These are phyloP conservation scores for Nezara viridula DNA, from an alignment of 2,888 invertebrate species.

Conservation along the genomic window DNA sequence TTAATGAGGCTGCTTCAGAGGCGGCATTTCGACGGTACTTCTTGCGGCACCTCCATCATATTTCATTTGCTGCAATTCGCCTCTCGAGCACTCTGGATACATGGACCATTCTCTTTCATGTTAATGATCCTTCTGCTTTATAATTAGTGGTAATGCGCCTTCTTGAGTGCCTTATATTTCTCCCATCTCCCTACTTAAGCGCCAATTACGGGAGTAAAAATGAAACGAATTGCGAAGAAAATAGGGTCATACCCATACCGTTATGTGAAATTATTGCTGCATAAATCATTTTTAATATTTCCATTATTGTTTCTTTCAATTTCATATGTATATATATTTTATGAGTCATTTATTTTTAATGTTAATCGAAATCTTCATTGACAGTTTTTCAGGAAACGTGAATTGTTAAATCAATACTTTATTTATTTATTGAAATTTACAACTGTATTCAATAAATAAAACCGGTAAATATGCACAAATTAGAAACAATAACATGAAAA, in stretches of 20 bases:
- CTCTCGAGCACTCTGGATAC: background rate
- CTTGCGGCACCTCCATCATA: background rate
- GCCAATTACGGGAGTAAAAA: background rate
- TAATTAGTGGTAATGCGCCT: slow-evolving; percentile 19
- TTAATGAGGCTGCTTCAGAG: background rate
- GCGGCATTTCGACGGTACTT: background rate
- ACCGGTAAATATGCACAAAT: too few relatives aligned
- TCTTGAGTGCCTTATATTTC: background rate
- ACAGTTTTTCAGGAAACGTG: too few relatives aligned
- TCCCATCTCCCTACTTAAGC: background rate
- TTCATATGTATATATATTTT: too few relatives aligned
- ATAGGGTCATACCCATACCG: background rate
- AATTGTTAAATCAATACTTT: too few relatives aligned
- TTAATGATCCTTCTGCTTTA: slow-evolving; percentile 24
- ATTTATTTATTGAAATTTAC: too few relatives aligned
- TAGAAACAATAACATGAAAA: too few relatives aligned
- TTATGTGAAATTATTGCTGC: background rate
- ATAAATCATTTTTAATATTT: slow-evolving; percentile 3
- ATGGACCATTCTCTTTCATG: background rate
- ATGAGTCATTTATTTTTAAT: too few relatives aligned
- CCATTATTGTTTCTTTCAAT: background rate
- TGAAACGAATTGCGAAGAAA: background rate
- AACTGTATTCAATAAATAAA: too few relatives aligned
- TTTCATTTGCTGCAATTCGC: background rate
- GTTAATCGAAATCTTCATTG: too few relatives aligned